phyloP scores from a whole-genome alignment of 2,113 vertebrate genomes.

The Sinocyclocheilus anshuiensis region DNA sequence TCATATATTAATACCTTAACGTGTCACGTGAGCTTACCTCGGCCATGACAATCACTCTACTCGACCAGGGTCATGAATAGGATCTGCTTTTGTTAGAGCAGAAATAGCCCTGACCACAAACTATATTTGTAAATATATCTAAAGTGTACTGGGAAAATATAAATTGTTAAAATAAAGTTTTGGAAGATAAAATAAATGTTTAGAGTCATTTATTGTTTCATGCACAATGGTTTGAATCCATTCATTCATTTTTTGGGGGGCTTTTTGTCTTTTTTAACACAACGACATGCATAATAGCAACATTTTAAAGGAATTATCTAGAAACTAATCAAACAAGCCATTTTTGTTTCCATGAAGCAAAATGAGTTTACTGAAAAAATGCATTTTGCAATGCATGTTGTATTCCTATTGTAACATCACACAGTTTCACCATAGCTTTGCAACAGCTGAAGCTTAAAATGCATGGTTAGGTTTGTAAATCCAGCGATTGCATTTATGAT shows the following conservation, averaged over 20 bases:
- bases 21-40: constrained; percentile 68
- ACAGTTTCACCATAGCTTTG: not conserved
- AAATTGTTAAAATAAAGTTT: constrained; percentile 87
- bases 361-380: no score
- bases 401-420: not conserved
- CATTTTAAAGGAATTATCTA: not conserved
- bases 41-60: constrained; percentile 86
- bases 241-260: no score
- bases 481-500: not conserved
- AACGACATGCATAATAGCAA: not conserved
- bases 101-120: constrained; percentile 71
- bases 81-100: constrained; percentile 67
- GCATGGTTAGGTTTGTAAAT: constrained; percentile 1
- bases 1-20: constrained; percentile 68
- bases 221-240: not conserved
- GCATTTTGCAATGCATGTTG: not conserved
- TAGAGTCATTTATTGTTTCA: constrained; percentile 15
- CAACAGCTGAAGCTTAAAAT: constrained; percentile 4
- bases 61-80: constrained; percentile 68
- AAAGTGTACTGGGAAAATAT: constrained; percentile 69
- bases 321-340: not conserved
- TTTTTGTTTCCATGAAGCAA: constrained; percentile 6
- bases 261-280: not conserved
- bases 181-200: constrained; percentile 67
- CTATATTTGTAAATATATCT: constrained; percentile 80